A percentile compares a stretch with the other conserved stretches of the same genome.
phyloP scores from a whole-genome alignment of 2,797 vertebrate species.

The Psittacula derbiana region DNA sequence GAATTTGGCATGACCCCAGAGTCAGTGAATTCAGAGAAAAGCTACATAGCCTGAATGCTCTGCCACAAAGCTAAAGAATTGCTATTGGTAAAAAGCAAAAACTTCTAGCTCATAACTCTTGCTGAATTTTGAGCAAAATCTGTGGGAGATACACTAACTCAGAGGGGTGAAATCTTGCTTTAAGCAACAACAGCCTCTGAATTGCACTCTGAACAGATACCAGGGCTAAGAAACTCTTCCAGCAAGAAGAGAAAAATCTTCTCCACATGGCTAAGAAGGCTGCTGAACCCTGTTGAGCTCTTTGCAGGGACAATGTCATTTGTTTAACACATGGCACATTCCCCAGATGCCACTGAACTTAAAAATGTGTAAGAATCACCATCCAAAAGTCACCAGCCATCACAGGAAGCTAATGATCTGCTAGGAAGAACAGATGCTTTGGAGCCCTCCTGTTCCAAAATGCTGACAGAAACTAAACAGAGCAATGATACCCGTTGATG shows the following conservation, averaged over 20 bases:
- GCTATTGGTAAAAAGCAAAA: not conserved
- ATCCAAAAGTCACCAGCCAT: not conserved
- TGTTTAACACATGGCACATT: not conserved
- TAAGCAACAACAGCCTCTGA: not conserved
- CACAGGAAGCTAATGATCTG: not conserved
- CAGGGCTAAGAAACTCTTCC: not conserved
- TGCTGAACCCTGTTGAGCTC: not conserved
- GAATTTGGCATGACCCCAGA: not conserved
- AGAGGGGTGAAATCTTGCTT: not conserved
- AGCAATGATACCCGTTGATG: not conserved
- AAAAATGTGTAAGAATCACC: not conserved
- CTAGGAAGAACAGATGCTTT: not conserved
- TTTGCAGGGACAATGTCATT: not conserved
- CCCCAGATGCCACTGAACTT: not conserved
- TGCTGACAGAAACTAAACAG: not conserved
- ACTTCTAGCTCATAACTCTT: not conserved
- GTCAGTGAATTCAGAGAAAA: not conserved
- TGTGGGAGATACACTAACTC: not conserved
- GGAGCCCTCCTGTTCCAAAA: not conserved
- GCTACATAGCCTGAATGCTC: fast-evolving
- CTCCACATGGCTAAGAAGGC: not conserved
- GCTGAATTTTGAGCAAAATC: not conserved
- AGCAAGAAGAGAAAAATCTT: not conserved
- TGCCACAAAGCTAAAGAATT: not conserved
- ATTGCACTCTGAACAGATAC: not conserved